phyloP scores from a whole-genome alignment of 1,140 invertebrate species.

The Diorhabda carinulata region DNA sequence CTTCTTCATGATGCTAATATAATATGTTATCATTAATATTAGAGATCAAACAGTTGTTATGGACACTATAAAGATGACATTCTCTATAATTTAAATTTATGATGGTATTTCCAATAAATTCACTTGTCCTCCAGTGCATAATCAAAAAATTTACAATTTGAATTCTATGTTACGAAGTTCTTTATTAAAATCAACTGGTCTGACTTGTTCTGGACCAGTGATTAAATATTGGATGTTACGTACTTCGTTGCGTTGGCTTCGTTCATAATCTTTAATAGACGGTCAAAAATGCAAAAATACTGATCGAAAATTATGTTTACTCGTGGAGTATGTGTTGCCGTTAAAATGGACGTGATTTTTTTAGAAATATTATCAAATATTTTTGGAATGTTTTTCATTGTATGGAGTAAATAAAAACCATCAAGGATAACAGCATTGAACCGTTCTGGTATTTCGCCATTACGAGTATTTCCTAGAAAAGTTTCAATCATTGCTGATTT shows the following conservation, averaged over 20 bases:
- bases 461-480: conserved; percentile 3
- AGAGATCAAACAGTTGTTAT: conserved; percentile 17
- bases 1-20: conserved; percentile 23
- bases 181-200: conserved; percentile 34
- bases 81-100: too few species aligned
- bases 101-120: neutral
- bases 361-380: conserved; percentile 20
- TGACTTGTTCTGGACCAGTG: conserved; percentile 26
- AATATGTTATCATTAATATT: conserved; percentile 20
- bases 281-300: conserved; percentile 31
- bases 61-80: too few species aligned
- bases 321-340: conserved; percentile 19
- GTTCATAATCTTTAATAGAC: conserved; percentile 34
- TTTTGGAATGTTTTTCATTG: conserved; percentile 20
- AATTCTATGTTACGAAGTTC: conserved; percentile 41
- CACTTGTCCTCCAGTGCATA: conserved; percentile 31
- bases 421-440: conserved; percentile 19
- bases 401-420: conserved; percentile 22
- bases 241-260: conserved; percentile 20
- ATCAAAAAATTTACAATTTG: conserved; percentile 44
- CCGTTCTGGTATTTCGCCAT: conserved; percentile 2
- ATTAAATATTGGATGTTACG: conserved; percentile 24
- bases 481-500: conserved; percentile 18
- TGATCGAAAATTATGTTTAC: conserved; percentile 34
- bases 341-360: conserved; percentile 16